Percentiles rank a stretch among this genome's conserved stretches.
phyloP scores from a whole-genome alignment of 2,797 vertebrate species.

The Merluccius polli region DNA sequence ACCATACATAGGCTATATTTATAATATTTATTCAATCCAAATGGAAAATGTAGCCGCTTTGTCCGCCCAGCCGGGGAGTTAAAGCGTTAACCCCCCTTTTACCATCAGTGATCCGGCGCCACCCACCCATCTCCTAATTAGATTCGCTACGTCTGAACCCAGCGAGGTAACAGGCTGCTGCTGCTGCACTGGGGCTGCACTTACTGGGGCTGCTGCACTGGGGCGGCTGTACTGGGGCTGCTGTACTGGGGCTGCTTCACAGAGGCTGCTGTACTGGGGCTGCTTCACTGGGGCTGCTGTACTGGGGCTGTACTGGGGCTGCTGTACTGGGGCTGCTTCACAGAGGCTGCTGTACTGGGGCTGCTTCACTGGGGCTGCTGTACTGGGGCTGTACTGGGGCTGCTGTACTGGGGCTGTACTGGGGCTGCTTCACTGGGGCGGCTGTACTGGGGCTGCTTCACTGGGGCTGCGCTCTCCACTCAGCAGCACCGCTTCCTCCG shows the following conservation, averaged over 20 bases:
- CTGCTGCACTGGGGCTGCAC: slow-evolving; percentile 22
- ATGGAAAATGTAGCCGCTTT: not conserved
- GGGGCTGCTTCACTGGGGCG: slow-evolving; percentile 17
- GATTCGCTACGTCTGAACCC: slow-evolving; percentile 32
- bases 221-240: slow-evolving; percentile 21
- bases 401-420: slow-evolving; percentile 22
- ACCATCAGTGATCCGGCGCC: slow-evolving; percentile 51
- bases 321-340: slow-evolving; percentile 23
- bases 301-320: slow-evolving; percentile 18
- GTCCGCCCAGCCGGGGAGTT: not conserved
- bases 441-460: slow-evolving; percentile 23
- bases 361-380: slow-evolving; percentile 8
- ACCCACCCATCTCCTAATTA: slow-evolving; percentile 59
- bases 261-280: no score
- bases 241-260: slow-evolving; percentile 24
- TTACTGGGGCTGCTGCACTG: slow-evolving; percentile 14
- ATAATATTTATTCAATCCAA: not conserved
- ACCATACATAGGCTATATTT: not conserved
- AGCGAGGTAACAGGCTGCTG: slow-evolving; percentile 24
- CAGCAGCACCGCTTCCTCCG: slow-evolving; percentile 2
- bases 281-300: slow-evolving; percentile 10
- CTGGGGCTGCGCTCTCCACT: slow-evolving; percentile 16
- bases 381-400: slow-evolving; percentile 21
- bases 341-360: no score
- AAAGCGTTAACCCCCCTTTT: slow-evolving; percentile 48